phyloP scores from a whole-genome alignment of 2,113 vertebrate species.

The Cyphomyrus discorhynchus region DNA sequence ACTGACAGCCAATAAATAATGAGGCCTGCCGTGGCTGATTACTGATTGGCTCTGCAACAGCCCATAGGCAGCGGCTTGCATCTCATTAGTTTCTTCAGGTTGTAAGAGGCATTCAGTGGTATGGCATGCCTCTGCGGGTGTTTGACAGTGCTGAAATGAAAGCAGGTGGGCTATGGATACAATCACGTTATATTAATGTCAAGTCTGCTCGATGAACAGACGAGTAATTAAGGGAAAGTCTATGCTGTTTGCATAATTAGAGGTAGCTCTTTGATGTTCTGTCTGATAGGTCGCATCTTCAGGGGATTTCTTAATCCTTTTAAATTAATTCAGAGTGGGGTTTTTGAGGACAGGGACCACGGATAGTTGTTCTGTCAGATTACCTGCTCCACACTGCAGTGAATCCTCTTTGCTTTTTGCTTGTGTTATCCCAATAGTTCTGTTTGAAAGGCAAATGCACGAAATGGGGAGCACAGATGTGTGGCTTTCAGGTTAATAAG shows the following conservation, averaged over 20 bases:
- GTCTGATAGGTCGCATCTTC: slow-evolving; percentile 8
- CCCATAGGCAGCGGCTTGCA: background rate
- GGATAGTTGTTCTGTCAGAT: background rate
- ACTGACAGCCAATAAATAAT: background rate
- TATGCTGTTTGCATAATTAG: slow-evolving; percentile 23
- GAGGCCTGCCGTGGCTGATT: background rate
- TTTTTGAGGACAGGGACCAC: background rate
- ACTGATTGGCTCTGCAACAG: background rate
- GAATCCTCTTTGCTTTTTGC: background rate
- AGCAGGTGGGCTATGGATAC: background rate
- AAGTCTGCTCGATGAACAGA: background rate
- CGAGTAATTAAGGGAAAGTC: slow-evolving; percentile 28
- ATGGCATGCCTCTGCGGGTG: background rate
- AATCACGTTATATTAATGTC: background rate
- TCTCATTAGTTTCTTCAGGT: background rate
- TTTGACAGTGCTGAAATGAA: background rate
- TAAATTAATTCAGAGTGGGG: slow-evolving; percentile 3
- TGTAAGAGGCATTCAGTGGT: background rate
- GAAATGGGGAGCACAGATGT: background rate
- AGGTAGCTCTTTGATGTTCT: slow-evolving; percentile 20
- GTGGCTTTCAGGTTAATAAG: background rate
- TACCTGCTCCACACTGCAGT: background rate
- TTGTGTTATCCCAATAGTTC: background rate
- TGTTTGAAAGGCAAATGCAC: background rate
- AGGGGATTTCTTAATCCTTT: background rate